A percentile compares a stretch with the other conserved stretches of the same genome.
These are phyloP conservation scores for Temnopleurus reevesii DNA, from an alignment of 53 echinoderm and acorn worm species.

Conservation along the genomic window DNA sequence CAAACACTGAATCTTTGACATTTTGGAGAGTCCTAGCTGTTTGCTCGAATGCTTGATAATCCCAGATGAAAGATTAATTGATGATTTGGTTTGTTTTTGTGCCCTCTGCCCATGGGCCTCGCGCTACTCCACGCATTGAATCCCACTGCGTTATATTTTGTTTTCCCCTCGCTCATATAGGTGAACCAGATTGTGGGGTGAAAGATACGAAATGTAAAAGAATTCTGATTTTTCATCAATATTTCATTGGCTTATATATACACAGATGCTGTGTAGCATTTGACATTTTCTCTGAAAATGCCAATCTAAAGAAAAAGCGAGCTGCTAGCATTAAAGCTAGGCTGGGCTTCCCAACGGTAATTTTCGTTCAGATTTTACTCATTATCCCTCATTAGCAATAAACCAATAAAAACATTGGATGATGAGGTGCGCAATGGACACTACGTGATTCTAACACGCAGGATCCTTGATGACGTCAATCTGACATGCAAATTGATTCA, in stretches of 20 bases:
- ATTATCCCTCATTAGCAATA: too few relatives aligned
- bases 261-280: not conserved
- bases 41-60: not conserved
- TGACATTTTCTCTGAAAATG: not conserved
- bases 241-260: not conserved
- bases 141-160: not conserved
- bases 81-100: not conserved
- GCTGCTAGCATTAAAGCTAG: too few relatives aligned
- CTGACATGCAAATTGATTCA: too few relatives aligned
- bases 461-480: too few relatives aligned
- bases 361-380: too few relatives aligned
- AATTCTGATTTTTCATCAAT: not conserved
- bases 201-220: not conserved
- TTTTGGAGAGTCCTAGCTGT: not conserved
- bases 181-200: not conserved
- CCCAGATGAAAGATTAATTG: not conserved
- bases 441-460: too few relatives aligned
- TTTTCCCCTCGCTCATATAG: not conserved
- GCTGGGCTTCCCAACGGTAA: too few relatives aligned
- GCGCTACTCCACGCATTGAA: not conserved
- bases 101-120: not conserved
- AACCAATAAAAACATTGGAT: too few relatives aligned
- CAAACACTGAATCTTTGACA: not conserved
- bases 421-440: too few relatives aligned
- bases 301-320: too few relatives aligned